Evolutionary conservation across 2,113 vertebrate species (phyloP).

Genomic region (Elephantulus edwardii): DNA sequence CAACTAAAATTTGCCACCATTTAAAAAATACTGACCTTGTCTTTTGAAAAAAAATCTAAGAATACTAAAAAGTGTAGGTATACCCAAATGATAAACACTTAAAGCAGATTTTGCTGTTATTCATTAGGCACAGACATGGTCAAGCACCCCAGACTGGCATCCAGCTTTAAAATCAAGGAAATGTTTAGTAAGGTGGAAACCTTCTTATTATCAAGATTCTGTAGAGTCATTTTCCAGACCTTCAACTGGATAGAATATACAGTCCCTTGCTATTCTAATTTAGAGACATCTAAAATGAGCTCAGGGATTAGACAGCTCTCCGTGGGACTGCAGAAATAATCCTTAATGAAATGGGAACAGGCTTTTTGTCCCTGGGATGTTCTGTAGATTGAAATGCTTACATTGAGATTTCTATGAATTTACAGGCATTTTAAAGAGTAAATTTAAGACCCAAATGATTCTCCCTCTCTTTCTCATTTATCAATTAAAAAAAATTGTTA

Average conservation of each 20-base stretch:
- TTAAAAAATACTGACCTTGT: slow-evolving; percentile 14
- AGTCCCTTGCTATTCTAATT: background rate
- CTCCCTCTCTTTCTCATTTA: background rate
- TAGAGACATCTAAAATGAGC: background rate
- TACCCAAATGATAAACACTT: background rate
- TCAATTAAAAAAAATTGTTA: slow-evolving; percentile 13
- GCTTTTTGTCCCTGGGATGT: background rate
- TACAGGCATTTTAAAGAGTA: background rate
- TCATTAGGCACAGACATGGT: background rate
- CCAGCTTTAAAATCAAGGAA: background rate
- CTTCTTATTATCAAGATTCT: background rate
- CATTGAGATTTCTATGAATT: background rate
- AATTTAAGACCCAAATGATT: background rate
- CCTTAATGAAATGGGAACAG: background rate
- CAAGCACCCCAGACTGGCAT: background rate
- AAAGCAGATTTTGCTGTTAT: slow-evolving; percentile 9
- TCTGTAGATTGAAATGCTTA: background rate
- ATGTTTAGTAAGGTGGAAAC: background rate
- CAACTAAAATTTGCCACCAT: background rate
- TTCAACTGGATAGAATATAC: background rate
- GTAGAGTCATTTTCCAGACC: background rate
- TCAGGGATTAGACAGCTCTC: background rate
- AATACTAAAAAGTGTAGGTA: slow-evolving; percentile 50
- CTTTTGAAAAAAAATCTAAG: slow-evolving; percentile 19
- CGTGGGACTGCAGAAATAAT: background rate